Evolutionary conservation across 2,888 invertebrate genomes (phyloP), one percentile per base, ranked within the genome.

Genomic region (Mythimna vitellina): DNA sequence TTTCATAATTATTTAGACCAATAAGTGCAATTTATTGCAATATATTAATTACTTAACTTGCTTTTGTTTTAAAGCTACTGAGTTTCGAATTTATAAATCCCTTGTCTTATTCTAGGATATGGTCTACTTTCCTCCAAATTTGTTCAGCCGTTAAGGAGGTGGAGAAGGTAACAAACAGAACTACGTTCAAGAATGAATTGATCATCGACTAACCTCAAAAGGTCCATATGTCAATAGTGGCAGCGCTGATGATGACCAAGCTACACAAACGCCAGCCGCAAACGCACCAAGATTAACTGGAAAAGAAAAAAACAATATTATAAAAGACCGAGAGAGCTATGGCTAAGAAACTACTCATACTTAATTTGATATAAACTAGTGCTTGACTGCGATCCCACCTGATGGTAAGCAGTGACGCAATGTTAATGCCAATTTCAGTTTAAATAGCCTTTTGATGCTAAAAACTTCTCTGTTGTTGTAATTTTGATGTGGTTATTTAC

Each of bases 181-280:
- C 12, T 38, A 38, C 10, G 5, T 14, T 49, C 8, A 49, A 49
- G 49, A 7, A 49, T 49, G 2, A 20, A 17, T 46, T 20, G 20
- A 49, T 49, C n/a, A 51, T 17, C 2, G 10, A 67, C 85, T 87
- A 85, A 94, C 95, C 78, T 90, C 88, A 46, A 70, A 29, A 73
- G 78, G 17, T 75, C 78, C 73, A 25, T 84, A 57, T 60, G 91
- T 89, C 42, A 97, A 86, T 58, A 96, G 85, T 0, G 95, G 96
- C 9, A 96, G 86, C 0, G 96, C 97, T 74, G 97, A 93, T 2
- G 97, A 97, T 1, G 97, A 96, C 97, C 97, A 97, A 1, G 97
- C 96, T 9, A 97, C 91, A 82, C 96, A 96, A 5, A 96, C 96
- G 1, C 97, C 97, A 6, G 96, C 92, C 0, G 96, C 96, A 66